Evolutionary conservation across 2,113 vertebrate genomes (phyloP), one percentile per base, ranked within the genome.

Genomic region (Sardina pilchardus): DNA sequence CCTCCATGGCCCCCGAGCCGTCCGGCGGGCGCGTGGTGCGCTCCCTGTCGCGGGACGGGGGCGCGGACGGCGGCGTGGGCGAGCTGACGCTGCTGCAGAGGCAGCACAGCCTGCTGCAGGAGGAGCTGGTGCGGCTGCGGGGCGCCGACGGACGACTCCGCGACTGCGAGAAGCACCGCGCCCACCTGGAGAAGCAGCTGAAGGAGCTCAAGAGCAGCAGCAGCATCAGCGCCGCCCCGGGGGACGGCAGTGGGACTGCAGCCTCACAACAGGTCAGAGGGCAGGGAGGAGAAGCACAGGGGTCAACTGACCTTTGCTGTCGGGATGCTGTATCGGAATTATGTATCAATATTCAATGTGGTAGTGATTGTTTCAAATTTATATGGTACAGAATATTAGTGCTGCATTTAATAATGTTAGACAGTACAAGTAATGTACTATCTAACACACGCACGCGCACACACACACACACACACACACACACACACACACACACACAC

Each of bases 61-160:
- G 78, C 10, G 78, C 84, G 0, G 90, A 91, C 0, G 91, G 88
- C 0, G 88, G 94, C 0, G 92, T 95, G 0, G 94, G 94, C 3
- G 97, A 97, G 63, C 93, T 97, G 89, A 94, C 95, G 0, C 90
- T 97, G 26, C 92, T 97, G 50, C 96, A 97, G 90, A 93, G 96
- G 36, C 97, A 98, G 0, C 97, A 98, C 56, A 90, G 94, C 0
- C 94, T 97, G 56, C 89, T 98, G 81, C 96, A 98, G 93, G 97
- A 97, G 59, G 97, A 97, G 93, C 93, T 98, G 82, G 91, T 94
- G 1, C 93, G 97, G 78, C 95, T 96, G 85, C 91, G 96, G 26
- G 93, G 91, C 4, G 91, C 96, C 3, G 97, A 98, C 1, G 91
- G 89, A 14, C 90, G 95, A n/a, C 95, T 97, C 81, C 94, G 94